Base-by-base conservation (phyloP, 1,140 invertebrate species). In the Tribolium castaneum region DNA sequence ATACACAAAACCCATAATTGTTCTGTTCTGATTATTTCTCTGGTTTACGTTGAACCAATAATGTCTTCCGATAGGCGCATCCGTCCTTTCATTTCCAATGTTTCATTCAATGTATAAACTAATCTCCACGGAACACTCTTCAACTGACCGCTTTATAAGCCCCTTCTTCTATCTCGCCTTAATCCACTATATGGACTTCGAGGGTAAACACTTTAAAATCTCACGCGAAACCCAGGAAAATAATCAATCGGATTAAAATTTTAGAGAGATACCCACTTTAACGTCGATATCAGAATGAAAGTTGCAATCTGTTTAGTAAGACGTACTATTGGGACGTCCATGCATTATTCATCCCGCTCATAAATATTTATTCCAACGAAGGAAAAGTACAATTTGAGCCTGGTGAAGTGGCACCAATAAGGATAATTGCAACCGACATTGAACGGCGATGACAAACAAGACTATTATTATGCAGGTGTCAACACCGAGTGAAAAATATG, bases 1-100 rank as follows among this genome's bases (percentile, higher is more conserved):
- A 52, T 52, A 59, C 54, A 59, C 54, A 59, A 59, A 25, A 59
- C 54, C 10, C 54, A 22, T 59, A 59, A 59, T 59, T 59, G 54
- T 25, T 59, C 54, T 52, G 51, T 52, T 52, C 51, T n/a, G 39
- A 45, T 30, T 52, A 52, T 52, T 19, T 14, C 51, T 30, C 25
- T 30, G 25, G 25, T 30, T 30, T 30, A 30, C 6, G 25, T 30
- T 30, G 25, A 30, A 30, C 25, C 25, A 30, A 52, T 7, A 9
- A 25, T 14, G 6, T 22, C 54, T 59, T 30, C 16, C 16, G 54
- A 59, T 25, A 25, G 13, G 16, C 19, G 30, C 54, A 25, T 59
- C 54, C 22, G 12, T 19, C 54, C 54, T 25, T 59, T 59, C 54
- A 22, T 14, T 12, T 19, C 54, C 13, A 52, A 52, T 52, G 51